phyloP scores from a whole-genome alignment of 2,113 vertebrate genomes.

The Sakesphorus luctuosus region DNA sequence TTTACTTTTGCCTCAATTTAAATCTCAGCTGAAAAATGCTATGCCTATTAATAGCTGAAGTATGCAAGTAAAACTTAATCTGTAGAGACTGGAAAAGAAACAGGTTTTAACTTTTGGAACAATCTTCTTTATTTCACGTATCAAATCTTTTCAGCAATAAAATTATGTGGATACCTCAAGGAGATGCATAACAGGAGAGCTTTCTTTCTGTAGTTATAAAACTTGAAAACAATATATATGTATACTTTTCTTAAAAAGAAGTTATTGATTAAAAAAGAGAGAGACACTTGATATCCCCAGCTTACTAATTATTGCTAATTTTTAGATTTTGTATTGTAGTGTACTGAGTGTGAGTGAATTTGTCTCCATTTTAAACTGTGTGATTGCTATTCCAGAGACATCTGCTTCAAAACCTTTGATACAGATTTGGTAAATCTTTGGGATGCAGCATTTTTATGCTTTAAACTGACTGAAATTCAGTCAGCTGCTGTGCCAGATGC shows the following conservation, averaged over 20 bases:
- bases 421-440: neutral
- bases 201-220: neutral
- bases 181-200: neutral
- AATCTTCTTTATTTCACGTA: neutral
- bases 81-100: neutral
- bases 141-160: neutral
- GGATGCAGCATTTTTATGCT: neutral
- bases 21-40: neutral
- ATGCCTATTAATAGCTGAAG: neutral
- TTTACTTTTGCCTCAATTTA: neutral
- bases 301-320: neutral
- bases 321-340: neutral
- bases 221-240: neutral
- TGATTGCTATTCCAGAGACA: neutral
- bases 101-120: neutral
- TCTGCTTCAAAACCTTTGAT: neutral
- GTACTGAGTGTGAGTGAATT: neutral
- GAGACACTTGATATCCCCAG: neutral
- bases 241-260: neutral
- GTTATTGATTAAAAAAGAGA: neutral
- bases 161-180: neutral
- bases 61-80: neutral
- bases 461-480: neutral
- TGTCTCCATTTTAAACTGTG: neutral
- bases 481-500: neutral